Percentiles rank a stretch among this genome's conserved stretches.
Conservation (phyloP, 1,140 invertebrate genomes). For the Ceratosolen solmsi region DNA sequence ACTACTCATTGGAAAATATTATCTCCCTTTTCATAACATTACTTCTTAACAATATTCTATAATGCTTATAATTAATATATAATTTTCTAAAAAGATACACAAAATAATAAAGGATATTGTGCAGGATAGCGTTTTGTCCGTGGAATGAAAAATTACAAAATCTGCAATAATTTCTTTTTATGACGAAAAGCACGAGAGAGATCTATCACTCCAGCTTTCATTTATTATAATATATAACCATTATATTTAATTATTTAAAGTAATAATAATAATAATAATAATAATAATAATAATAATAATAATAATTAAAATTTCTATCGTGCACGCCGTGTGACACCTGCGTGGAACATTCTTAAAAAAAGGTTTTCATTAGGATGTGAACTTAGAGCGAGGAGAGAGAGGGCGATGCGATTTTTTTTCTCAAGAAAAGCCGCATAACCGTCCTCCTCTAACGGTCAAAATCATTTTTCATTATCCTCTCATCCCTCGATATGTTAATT, state of each 20-base stretch:
- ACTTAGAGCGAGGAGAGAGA: background rate
- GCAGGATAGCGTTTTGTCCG: slow-evolving; percentile 20
- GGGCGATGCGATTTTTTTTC: background rate
- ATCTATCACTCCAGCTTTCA: background rate
- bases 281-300: no score
- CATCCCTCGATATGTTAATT: background rate
- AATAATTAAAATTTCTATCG: slow-evolving; percentile 4
- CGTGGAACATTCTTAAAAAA: slow-evolving; percentile 25
- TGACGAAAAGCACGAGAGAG: background rate
- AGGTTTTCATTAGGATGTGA: slow-evolving; percentile 27
- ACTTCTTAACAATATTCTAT: slow-evolving; percentile 37
- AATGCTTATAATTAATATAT: slow-evolving; percentile 29
- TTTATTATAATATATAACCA: slow-evolving; percentile 59
- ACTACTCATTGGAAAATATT: slow-evolving; percentile 34
- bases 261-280: slow-evolving; percentile 27
- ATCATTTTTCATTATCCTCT: background rate
- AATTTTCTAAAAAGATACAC: slow-evolving; percentile 18
- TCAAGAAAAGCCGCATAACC: background rate
- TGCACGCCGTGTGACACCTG: slow-evolving; percentile 29
- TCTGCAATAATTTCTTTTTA: slow-evolving; percentile 21
- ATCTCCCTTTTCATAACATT: slow-evolving; percentile 11
- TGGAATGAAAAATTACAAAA: slow-evolving; percentile 44
- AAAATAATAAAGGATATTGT: slow-evolving; percentile 36
- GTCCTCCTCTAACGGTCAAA: background rate
- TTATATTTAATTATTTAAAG: slow-evolving; percentile 63